Percentiles rank a stretch among this genome's conserved stretches.
These are phyloP conservation scores for Tenualosa ilisha DNA, from an alignment of 2,797 vertebrate species.

Conservation along the genomic window DNA sequence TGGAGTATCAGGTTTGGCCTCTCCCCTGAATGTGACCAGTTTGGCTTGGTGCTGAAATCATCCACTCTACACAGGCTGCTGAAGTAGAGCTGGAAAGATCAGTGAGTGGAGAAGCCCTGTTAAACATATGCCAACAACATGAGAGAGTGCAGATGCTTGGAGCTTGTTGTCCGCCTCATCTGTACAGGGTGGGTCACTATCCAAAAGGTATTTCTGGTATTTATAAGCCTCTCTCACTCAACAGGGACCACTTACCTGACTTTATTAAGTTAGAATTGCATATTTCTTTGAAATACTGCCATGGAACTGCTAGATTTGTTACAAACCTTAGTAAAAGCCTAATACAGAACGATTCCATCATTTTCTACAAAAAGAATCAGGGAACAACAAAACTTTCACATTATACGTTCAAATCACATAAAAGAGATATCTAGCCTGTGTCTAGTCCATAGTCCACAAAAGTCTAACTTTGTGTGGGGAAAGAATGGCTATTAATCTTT, in stretches of 20 bases:
- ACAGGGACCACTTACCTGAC: not conserved
- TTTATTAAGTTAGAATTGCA: not conserved
- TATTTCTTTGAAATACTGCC: not conserved
- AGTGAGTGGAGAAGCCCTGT: not conserved
- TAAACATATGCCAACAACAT: not conserved
- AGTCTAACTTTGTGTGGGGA: not conserved
- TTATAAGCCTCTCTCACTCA: not conserved
- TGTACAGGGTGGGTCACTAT: conserved; percentile 12
- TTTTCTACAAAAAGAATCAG: not conserved
- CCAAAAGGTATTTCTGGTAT: conserved; percentile 8
- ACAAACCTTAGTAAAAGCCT: not conserved
- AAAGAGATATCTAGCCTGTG: too few relatives aligned
- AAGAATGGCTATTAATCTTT: conserved; percentile 18
- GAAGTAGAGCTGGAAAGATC: not conserved
- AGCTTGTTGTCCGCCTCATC: not conserved
- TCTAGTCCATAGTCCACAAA: not conserved
- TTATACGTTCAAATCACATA: too few relatives aligned
- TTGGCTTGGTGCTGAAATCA: not conserved
- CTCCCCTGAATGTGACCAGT: not conserved
- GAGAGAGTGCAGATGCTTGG: not conserved
- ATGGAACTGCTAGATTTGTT: not conserved
- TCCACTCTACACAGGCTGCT: not conserved
- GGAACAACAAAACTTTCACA: not conserved
- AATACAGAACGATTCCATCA: not conserved
- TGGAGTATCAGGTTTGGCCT: not conserved